Conservation (phyloP, 2,113 vertebrate genomes). For the Paralichthys olivaceus region DNA sequence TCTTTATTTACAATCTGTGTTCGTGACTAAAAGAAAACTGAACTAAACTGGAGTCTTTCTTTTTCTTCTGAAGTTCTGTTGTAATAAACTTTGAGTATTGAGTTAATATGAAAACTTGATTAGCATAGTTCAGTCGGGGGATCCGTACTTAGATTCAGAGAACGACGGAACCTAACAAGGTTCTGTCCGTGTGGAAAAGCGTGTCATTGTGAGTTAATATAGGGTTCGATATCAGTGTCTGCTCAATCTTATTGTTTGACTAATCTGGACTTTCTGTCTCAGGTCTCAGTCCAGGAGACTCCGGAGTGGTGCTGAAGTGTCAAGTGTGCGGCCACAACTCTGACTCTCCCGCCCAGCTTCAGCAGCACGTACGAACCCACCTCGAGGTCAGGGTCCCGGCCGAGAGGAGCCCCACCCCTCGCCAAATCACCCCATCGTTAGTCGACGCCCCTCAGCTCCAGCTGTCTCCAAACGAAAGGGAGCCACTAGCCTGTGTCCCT, state of each 20-base stretch:
- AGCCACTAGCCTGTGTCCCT: conserved; percentile 62
- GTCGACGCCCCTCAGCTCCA: conserved; percentile 61
- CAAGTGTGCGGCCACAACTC: conserved; percentile 86
- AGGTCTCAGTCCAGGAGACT: conserved; percentile 86
- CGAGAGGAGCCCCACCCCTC: conserved; percentile 75
- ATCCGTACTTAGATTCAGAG: too few relatives aligned
- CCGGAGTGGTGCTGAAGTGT: conserved; percentile 84
- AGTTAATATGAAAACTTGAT: too few relatives aligned
- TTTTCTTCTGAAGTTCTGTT: too few relatives aligned
- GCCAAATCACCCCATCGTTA: conserved; percentile 63
- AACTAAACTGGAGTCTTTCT: too few relatives aligned
- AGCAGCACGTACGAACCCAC: conserved; percentile 87
- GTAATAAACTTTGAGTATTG: too few relatives aligned
- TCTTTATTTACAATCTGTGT: too few relatives aligned
- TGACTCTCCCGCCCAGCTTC: conserved; percentile 85
- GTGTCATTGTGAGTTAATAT: too few relatives aligned
- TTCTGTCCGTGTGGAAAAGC: too few relatives aligned
- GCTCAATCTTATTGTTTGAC: background rate
- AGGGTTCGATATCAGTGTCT: too few relatives aligned
- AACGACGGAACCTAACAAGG: too few relatives aligned
- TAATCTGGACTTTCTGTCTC: conserved; percentile 17
- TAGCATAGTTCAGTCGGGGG: too few relatives aligned
- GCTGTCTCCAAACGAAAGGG: conserved; percentile 66
- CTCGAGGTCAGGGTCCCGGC: conserved; percentile 75
- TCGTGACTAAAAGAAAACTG: too few relatives aligned